phyloP scores from a whole-genome alignment of 2,113 vertebrate genomes.

The Sorex araneus region DNA sequence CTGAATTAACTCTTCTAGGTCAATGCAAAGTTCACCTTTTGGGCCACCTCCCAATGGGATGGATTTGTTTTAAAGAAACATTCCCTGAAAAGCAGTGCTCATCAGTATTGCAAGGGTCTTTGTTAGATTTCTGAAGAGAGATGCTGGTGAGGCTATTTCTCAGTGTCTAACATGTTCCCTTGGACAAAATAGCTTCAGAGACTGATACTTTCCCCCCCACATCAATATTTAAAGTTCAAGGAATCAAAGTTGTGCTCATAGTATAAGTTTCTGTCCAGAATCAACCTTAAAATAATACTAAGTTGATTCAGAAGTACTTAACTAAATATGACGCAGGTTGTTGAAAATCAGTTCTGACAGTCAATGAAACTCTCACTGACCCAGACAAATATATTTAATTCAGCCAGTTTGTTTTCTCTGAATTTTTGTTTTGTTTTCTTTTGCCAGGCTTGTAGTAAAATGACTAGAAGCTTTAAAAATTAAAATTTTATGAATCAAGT shows the following conservation, averaged over 20 bases:
- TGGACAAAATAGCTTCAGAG: not conserved
- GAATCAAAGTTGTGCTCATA: constrained; percentile 8
- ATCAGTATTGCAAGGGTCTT: constrained; percentile 15
- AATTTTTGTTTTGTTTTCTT: constrained; percentile 28
- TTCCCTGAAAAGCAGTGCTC: constrained; percentile 20
- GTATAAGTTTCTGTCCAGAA: not conserved
- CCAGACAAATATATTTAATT: not conserved
- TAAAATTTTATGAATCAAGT: constrained; percentile 36
- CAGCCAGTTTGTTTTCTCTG: not conserved
- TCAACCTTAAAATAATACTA: constrained; percentile 41
- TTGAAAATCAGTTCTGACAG: constrained; percentile 56
- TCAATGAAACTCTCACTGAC: not conserved
- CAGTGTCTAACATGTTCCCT: not conserved
- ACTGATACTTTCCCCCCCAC: not conserved
- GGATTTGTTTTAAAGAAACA: constrained; percentile 40
- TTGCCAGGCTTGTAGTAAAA: constrained; percentile 54
- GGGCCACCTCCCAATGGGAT: not conserved
- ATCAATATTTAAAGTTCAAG: not conserved
- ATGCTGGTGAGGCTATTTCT: not conserved
- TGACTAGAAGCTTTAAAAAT: constrained; percentile 44
- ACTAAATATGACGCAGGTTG: not conserved
- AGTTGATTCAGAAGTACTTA: constrained; percentile 24
- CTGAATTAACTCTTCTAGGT: constrained; percentile 60
- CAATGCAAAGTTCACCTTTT: constrained; percentile 50
- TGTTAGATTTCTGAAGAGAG: not conserved